These are phyloP conservation scores for Pyralis farinalis DNA, from an alignment of 2,888 invertebrate species.

Conservation along the genomic window DNA sequence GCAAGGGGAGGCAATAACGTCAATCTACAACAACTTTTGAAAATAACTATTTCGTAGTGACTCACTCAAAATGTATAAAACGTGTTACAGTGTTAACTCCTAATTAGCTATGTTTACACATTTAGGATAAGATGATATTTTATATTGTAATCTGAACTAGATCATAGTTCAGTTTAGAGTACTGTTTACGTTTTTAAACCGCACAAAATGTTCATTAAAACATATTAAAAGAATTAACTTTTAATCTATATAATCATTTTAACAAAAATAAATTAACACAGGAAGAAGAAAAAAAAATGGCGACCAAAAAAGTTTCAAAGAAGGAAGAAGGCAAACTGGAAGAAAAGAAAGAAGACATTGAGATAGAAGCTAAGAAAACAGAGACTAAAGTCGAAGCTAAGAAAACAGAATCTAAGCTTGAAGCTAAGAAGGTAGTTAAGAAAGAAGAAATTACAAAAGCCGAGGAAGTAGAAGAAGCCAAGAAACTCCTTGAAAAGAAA, in stretches of 20 bases:
- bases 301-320: slow-evolving; percentile 52
- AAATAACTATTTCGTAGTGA: too few species aligned
- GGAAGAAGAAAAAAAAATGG: slow-evolving; percentile 57
- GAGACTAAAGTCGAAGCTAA: slow-evolving; percentile 49
- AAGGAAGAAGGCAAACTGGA: slow-evolving; percentile 57
- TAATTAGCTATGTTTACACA: too few species aligned
- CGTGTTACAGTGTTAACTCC: too few species aligned
- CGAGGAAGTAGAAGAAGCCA: slow-evolving; percentile 73
- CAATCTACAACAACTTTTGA: too few species aligned
- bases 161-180: too few species aligned
- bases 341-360: slow-evolving; percentile 47
- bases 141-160: too few species aligned
- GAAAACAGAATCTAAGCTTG: slow-evolving; percentile 50
- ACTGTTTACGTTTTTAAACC: too few species aligned
- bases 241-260: slow-evolving; percentile 12
- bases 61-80: too few species aligned
- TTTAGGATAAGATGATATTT: too few species aligned
- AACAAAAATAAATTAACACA: slow-evolving; percentile 7
- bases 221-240: too few species aligned
- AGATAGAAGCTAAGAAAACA: slow-evolving; percentile 42
- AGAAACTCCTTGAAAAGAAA: slow-evolving; percentile 66
- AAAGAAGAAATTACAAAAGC: slow-evolving; percentile 52
- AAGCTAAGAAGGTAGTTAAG: slow-evolving; percentile 54
- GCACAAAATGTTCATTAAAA: too few species aligned
- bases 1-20: too few species aligned